Conservation (phyloP, 2,797 vertebrate genomes). For the Acanthis flammea region DNA sequence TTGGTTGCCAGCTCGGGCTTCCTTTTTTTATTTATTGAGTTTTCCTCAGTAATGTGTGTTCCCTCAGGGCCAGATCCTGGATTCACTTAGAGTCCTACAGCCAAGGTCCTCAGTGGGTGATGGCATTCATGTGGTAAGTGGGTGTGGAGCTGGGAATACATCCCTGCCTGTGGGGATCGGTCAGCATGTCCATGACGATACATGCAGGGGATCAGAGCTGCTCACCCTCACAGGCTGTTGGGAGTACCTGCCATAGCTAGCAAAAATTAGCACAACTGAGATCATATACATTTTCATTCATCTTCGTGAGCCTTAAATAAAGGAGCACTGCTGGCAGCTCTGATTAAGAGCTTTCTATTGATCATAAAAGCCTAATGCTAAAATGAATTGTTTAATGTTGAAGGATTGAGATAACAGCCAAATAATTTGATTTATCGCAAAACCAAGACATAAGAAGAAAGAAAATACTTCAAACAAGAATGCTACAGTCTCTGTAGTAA, state of each 20-base stretch:
- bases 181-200: background rate
- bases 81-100: background rate
- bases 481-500: background rate
- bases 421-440: conserved; percentile 45
- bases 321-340: conserved; percentile 41
- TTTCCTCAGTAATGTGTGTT: background rate
- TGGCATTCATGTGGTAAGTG: background rate
- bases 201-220: background rate
- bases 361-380: conserved; percentile 20
- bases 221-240: background rate
- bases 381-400: conserved; percentile 55
- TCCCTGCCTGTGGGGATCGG: background rate
- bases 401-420: conserved; percentile 49
- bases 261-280: conserved; percentile 43
- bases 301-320: conserved; percentile 11
- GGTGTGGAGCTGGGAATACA: background rate
- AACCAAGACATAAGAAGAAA: conserved; percentile 31
- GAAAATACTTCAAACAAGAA: conserved; percentile 35
- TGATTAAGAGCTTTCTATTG: conserved; percentile 60
- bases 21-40: background rate
- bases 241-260: background rate
- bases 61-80: background rate
- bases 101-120: background rate
- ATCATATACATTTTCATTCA: conserved; percentile 49
- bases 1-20: background rate